Evolutionary conservation across 2,888 invertebrate species (phyloP).

Genomic region (Pheosia tremula): DNA sequence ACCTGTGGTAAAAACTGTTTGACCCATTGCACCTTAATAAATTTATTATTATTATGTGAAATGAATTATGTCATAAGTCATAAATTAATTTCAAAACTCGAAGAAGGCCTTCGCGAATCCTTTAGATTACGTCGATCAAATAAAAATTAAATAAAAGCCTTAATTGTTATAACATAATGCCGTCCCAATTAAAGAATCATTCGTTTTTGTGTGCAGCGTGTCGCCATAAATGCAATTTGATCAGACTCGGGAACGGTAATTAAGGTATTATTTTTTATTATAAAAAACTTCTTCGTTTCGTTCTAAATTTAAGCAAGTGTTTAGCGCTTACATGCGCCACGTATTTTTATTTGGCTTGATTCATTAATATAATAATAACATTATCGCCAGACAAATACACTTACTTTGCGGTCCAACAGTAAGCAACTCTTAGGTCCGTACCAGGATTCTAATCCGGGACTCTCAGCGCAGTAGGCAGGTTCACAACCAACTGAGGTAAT

Average conservation of each 20-base stretch:
- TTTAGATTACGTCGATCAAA: no score
- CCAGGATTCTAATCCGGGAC: no score
- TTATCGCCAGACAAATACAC: slow-evolving; percentile 3
- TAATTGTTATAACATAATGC: slow-evolving; percentile 32
- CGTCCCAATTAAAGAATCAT: slow-evolving; percentile 56
- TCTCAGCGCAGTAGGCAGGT: no score
- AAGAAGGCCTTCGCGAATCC: no score
- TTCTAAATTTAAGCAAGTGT: slow-evolving; percentile 61
- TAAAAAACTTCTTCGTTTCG: slow-evolving; percentile 53
- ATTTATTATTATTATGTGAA: no score
- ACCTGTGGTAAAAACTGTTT: no score
- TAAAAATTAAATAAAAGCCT: neutral
- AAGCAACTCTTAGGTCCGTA: no score
- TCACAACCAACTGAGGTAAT: no score
- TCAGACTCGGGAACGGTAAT: slow-evolving; percentile 52
- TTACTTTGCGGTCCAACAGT: no score
- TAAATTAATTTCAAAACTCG: no score
- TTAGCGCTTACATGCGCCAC: slow-evolving; percentile 54
- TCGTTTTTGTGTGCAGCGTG: slow-evolving; percentile 61
- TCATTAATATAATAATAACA: slow-evolving; percentile 28
- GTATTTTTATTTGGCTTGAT: slow-evolving; percentile 43
- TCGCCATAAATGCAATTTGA: slow-evolving; percentile 64
- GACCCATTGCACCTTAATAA: no score
- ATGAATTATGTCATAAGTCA: no score
- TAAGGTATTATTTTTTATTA: slow-evolving; percentile 58